Evolutionary conservation across 2,113 vertebrate genomes (phyloP), one percentile per base, ranked within the genome.

Genomic region (Accipiter cooperii): DNA sequence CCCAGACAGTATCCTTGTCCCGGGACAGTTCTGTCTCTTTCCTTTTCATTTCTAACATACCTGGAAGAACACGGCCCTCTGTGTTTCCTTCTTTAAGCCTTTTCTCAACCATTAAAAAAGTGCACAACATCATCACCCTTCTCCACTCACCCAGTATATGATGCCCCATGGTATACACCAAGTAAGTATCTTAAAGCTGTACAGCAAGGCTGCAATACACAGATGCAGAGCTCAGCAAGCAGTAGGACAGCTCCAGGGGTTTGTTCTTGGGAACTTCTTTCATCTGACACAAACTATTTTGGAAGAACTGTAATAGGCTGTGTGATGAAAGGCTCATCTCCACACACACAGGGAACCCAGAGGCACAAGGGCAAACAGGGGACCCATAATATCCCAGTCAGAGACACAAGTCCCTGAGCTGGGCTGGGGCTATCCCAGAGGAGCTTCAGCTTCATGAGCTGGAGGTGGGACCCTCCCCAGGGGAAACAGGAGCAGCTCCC

Each of bases 81-180:
- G 8, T 38, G 7, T 60, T 90, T 12, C 38, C 15, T 60, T 81
- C 42, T 52, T 93, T 46, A 94, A 79, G 5, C 2, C 5, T 78
- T 79, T 96, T 84, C 40, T 76, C 84, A 61, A 60, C 5, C 11
- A 80, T n/a, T 69, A 17, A 36, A 40, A 71, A 55, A 33, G 5
- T 52, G 14, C 12, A 40, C 40, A 84, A 6, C 2, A 31, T 33
- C 18, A 42, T 16, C 55, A 29, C 6, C 8, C 12, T 57, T 26
- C 31, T 77, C 36, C 33, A 40, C 8, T 73, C 66, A 57, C 2
- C 13, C 17, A 29, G 6, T 29, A 19, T 29, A 14, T 42, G 68
- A n/a, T 54, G 22, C 5, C 31, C 5, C 25, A 15, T 11, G 10
- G 19, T 46, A 29, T 17, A 38, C 8, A 36, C 5, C 0, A 0